Percentiles rank a stretch among this genome's conserved stretches.
Evolutionary conservation across 1,140 invertebrate genomes (phyloP).

Genomic region (Helicoverpa armigera): DNA sequence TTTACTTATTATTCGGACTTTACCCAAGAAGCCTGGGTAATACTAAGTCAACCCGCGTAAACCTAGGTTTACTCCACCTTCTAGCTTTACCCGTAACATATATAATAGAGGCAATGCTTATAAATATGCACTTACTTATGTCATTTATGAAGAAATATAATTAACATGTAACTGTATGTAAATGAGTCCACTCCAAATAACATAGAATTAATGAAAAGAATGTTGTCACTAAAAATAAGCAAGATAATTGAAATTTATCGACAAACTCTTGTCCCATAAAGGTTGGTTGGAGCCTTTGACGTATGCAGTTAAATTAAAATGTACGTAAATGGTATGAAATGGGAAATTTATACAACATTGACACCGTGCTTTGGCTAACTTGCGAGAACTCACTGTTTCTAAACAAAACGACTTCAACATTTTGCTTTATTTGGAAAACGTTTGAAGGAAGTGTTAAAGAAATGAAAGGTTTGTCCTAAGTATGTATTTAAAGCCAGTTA

Average conservation of each 20-base stretch:
- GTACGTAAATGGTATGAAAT: conserved; percentile 20
- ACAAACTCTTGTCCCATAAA: background rate
- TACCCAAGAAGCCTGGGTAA: too few relatives aligned
- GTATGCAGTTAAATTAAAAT: conserved; percentile 14
- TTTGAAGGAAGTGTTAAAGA: too few relatives aligned
- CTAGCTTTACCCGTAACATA: too few relatives aligned
- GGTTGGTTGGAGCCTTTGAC: conserved; percentile 1
- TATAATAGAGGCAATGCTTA: background rate
- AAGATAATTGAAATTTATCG: background rate
- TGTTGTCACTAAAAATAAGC: background rate
- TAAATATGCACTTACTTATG: background rate
- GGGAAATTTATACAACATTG: background rate
- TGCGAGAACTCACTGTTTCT: background rate
- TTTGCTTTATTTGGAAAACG: too few relatives aligned
- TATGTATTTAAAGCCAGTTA: too few relatives aligned
- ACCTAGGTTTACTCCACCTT: too few relatives aligned
- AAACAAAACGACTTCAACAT: background rate
- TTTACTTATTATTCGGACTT: too few relatives aligned
- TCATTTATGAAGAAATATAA: too few relatives aligned
- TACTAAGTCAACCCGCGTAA: too few relatives aligned
- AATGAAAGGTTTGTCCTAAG: too few relatives aligned
- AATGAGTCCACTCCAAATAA: background rate
- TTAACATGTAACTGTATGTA: too few relatives aligned
- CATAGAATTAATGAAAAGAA: background rate
- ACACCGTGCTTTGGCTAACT: background rate